Evolutionary conservation across 2,888 invertebrate species (phyloP).

Genomic region (Drymonia ruficornis): DNA sequence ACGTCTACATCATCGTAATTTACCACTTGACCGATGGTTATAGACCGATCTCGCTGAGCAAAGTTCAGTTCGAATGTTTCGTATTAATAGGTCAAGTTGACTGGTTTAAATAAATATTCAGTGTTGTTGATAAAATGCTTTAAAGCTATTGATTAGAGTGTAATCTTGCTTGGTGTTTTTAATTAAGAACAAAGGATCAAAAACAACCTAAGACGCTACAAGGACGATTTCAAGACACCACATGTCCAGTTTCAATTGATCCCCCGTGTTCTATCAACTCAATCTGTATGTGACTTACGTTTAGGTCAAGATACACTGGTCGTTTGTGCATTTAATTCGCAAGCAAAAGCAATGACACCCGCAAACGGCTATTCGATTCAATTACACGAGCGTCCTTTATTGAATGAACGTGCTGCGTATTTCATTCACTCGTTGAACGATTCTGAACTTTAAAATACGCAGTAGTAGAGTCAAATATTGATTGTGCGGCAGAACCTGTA

Average conservation of each 20-base stretch:
- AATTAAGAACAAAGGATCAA: not conserved
- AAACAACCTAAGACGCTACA: too few relatives aligned
- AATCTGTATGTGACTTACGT: not conserved
- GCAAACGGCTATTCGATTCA: conserved; percentile 56
- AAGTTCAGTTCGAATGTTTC: conserved; percentile 1
- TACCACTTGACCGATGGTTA: conserved; percentile 10
- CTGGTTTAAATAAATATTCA: not conserved
- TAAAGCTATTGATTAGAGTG: too few relatives aligned
- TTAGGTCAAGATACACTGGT: conserved; percentile 14
- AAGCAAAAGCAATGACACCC: conserved; percentile 47
- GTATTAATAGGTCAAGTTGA: not conserved
- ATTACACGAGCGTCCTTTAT: conserved; percentile 37
- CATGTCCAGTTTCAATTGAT: not conserved
- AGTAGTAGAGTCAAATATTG: not conserved
- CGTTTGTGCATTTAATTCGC: conserved; percentile 45
- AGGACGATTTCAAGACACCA: not conserved
- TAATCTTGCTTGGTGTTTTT: not conserved
- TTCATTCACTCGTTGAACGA: conserved; percentile 6
- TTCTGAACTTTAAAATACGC: conserved; percentile 14
- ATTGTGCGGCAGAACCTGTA: not conserved
- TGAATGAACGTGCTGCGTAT: conserved; percentile 16
- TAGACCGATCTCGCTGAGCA: conserved; percentile 11
- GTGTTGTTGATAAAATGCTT: too few relatives aligned
- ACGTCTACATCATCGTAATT: conserved; percentile 12
- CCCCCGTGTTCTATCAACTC: not conserved